Percentiles rank a stretch among this genome's conserved stretches.
These are phyloP conservation scores for Pica pica DNA, from an alignment of 2,113 vertebrate species.

Conservation along the genomic window DNA sequence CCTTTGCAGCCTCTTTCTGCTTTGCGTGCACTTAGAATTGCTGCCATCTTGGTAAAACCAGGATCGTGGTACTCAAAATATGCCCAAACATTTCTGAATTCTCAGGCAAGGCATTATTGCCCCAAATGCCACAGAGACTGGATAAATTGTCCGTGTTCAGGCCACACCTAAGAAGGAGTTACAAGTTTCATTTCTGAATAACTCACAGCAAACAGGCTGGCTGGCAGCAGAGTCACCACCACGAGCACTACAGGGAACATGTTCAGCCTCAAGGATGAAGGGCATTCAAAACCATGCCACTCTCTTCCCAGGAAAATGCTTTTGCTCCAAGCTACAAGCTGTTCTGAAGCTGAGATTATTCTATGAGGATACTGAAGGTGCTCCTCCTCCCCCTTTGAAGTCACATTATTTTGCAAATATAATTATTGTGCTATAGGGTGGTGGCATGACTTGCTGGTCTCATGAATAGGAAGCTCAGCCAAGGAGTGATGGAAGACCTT, in stretches of 20 bases:
- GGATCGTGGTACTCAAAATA: background rate
- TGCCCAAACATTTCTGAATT: background rate
- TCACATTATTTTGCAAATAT: constrained; percentile 1
- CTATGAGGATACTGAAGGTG: background rate
- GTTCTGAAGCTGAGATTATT: background rate
- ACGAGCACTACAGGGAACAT: background rate
- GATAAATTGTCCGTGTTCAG: rapidly evolving
- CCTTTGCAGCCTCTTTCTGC: background rate
- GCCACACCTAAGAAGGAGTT: background rate
- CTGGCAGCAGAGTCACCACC: background rate
- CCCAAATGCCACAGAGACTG: background rate
- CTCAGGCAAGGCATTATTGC: background rate
- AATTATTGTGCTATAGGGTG: background rate
- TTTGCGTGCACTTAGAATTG: background rate
- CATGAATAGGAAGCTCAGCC: background rate
- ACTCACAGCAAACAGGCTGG: background rate
- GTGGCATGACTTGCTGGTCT: background rate
- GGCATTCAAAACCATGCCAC: background rate
- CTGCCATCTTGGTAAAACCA: background rate
- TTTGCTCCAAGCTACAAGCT: background rate
- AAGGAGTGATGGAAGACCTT: background rate
- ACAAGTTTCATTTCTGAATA: background rate
- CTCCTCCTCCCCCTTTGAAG: constrained; percentile 10
- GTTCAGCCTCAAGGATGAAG: background rate
- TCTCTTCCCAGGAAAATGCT: background rate